A percentile compares a stretch with the other conserved stretches of the same genome.
Evolutionary conservation across 2,113 vertebrate species (phyloP).

Genomic region (mouse (Mus musculus)): GRCm39 chr13:15842501-15843000

Average conservation of each 20-base stretch:
- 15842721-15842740: neutral
- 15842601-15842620: neutral
- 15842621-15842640: neutral
- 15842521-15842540: neutral
- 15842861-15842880: neutral
- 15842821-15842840: constrained; percentile 29
- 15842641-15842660: neutral
- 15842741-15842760: neutral
- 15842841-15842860: neutral
- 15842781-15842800: neutral
- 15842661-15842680: neutral
- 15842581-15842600: no score
- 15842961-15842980: constrained; percentile 47
- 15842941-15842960: constrained; percentile 34
- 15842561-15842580: neutral
- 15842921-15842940: neutral
- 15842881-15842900: neutral
- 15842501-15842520: no score
- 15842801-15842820: neutral
- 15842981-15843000: neutral
- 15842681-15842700: no score
- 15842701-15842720: neutral
- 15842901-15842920: neutral
- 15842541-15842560: neutral
- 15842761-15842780: neutral